These are phyloP conservation scores for Brachyalestes nurse DNA, from an alignment of 2,797 vertebrate genomes.

Conservation along the genomic window DNA sequence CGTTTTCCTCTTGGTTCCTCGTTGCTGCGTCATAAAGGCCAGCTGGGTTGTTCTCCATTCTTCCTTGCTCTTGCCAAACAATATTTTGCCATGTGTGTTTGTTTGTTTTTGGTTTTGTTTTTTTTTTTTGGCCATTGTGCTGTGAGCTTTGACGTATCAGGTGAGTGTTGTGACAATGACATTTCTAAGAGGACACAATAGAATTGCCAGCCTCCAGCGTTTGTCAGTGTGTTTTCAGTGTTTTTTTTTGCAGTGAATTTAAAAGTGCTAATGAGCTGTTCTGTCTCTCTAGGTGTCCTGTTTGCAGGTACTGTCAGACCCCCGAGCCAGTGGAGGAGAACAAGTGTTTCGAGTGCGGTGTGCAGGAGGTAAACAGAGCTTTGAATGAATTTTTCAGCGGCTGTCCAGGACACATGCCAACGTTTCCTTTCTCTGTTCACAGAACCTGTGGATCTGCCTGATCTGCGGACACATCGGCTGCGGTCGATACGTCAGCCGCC, in stretches of 20 bases:
- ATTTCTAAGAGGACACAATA: slow-evolving; percentile 32
- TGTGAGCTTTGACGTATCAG: slow-evolving; percentile 51
- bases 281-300: slow-evolving; percentile 86
- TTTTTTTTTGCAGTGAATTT: slow-evolving; percentile 18
- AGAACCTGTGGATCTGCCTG: slow-evolving; percentile 98
- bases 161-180: slow-evolving; percentile 16
- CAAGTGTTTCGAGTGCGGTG: slow-evolving; percentile 97
- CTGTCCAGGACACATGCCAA: not conserved
- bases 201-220: not conserved
- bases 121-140: slow-evolving; percentile 42
- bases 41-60: slow-evolving; percentile 59
- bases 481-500: slow-evolving; percentile 93
- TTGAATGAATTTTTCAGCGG: not conserved
- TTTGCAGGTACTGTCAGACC: slow-evolving; percentile 97
- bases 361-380: slow-evolving; percentile 87
- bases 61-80: slow-evolving; percentile 23
- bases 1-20: slow-evolving; percentile 25
- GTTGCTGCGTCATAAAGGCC: not conserved
- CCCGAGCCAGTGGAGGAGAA: slow-evolving; percentile 98
- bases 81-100: slow-evolving; percentile 25
- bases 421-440: not conserved
- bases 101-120: no score
- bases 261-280: not conserved
- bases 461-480: slow-evolving; percentile 98
- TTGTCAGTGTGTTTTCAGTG: slow-evolving; percentile 33